Evolutionary conservation across 1,140 invertebrate genomes (phyloP).

Genomic region (Luehdorfia chinensis): DNA sequence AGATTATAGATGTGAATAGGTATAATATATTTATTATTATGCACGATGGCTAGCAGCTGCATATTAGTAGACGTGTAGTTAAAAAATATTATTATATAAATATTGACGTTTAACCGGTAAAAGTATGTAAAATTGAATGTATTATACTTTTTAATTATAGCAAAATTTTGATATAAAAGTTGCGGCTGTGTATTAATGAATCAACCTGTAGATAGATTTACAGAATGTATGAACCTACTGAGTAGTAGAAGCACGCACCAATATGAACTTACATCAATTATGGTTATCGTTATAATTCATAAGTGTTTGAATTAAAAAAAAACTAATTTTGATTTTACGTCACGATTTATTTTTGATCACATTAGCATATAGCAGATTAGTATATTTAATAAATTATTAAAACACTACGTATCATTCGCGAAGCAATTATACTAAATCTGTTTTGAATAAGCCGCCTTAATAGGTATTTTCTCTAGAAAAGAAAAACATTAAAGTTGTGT

Average conservation of each 20-base stretch:
- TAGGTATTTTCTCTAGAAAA: too few species aligned
- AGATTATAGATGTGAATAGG: conserved; percentile 35
- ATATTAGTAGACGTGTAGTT: conserved; percentile 48
- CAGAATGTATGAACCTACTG: conserved; percentile 40
- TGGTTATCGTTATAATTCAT: too few species aligned
- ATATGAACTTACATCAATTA: too few species aligned
- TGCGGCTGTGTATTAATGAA: conserved; percentile 50
- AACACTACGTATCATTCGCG: too few species aligned
- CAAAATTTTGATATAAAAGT: conserved; percentile 33
- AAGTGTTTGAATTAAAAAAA: too few species aligned
- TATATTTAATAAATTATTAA: too few species aligned
- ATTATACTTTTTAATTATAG: conserved; percentile 30
- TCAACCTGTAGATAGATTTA: conserved; percentile 45
- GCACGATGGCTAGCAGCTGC: conserved; percentile 45
- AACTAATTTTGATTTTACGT: too few species aligned
- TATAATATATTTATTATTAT: conserved; percentile 36
- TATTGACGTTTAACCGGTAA: conserved; percentile 20
- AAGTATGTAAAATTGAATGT: conserved; percentile 26
- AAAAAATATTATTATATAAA: conserved; percentile 22
- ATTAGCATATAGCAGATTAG: too few species aligned
- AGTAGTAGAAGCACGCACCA: conserved; percentile 29
- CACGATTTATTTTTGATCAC: too few species aligned
- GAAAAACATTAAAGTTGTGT: too few species aligned
- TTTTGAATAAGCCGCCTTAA: too few species aligned
- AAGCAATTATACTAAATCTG: too few species aligned